Percentiles rank a stretch among this genome's conserved stretches.
Evolutionary conservation across 2,888 invertebrate genomes (phyloP).

Genomic region (Dastarcus helophoroides): DNA sequence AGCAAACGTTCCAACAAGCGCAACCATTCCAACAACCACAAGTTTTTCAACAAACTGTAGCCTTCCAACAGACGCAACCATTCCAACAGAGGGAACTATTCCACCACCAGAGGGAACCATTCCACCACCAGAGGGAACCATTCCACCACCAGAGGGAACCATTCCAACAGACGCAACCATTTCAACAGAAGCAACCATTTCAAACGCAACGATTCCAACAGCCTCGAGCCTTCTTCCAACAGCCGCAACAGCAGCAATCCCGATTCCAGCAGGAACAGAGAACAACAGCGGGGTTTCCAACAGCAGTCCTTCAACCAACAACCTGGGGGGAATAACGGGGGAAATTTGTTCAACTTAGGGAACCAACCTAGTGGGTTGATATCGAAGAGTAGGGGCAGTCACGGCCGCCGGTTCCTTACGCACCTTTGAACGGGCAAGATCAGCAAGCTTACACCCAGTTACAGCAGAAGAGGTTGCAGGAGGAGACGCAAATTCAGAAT

Average conservation of each 20-base stretch:
- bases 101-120: conserved; percentile 17
- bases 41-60: not conserved
- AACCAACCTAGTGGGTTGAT: conserved; percentile 3
- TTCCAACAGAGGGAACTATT: conserved; percentile 9
- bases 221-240: conserved; percentile 10
- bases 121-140: conserved; percentile 9
- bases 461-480: conserved; percentile 22
- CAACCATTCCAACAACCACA: conserved; percentile 18
- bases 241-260: too few relatives aligned
- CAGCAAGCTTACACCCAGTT: conserved; percentile 22
- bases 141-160: too few relatives aligned
- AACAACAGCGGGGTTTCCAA: conserved; percentile 8
- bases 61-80: conserved; percentile 4
- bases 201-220: conserved; percentile 17
- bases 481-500: conserved; percentile 23
- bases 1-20: conserved; percentile 11
- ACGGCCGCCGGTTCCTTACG: conserved; percentile 23
- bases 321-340: not conserved
- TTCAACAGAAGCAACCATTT: conserved; percentile 11
- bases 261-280: too few relatives aligned
- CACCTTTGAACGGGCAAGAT: conserved; percentile 18
- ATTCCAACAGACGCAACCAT: conserved; percentile 7
- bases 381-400: too few relatives aligned
- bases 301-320: conserved; percentile 5
- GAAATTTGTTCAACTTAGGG: not conserved